phyloP scores from a whole-genome alignment of 2,797 vertebrate species.

The Bradypodion ventrale region DNA sequence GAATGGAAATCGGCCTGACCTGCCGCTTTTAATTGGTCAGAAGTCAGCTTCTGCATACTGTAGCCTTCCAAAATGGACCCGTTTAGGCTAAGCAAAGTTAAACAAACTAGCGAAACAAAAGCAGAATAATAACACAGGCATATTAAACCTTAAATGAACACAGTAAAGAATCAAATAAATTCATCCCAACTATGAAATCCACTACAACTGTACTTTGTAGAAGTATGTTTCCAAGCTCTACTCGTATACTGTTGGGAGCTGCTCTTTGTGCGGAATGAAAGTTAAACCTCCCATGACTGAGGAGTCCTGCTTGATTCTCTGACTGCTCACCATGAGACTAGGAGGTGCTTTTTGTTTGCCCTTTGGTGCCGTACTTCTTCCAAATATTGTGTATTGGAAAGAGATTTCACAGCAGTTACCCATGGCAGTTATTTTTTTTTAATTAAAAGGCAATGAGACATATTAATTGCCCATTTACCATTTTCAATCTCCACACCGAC shows the following conservation, averaged over 20 bases:
- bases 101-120: no score
- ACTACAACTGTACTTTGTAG: no score
- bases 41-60: no score
- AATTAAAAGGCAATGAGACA: constrained; percentile 69
- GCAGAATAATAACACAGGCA: no score
- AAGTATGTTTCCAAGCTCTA: no score
- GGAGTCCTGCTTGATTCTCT: not conserved
- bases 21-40: no score
- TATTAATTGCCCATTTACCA: constrained; percentile 68
- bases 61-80: no score
- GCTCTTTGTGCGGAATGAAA: not conserved
- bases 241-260: not conserved
- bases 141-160: no score
- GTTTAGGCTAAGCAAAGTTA: no score
- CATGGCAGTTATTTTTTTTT: constrained; percentile 60
- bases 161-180: no score
- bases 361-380: constrained; percentile 29
- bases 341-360: constrained; percentile 43
- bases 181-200: no score
- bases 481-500: constrained; percentile 67
- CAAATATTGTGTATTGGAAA: constrained; percentile 10
- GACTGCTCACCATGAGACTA: not conserved
- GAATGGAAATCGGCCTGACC: no score
- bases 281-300: not conserved
- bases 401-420: constrained; percentile 33